Percentiles rank a stretch among this genome's conserved stretches.
Evolutionary conservation across 2,797 vertebrate species (phyloP).

Genomic region (Syngnathus rostellatus): DNA sequence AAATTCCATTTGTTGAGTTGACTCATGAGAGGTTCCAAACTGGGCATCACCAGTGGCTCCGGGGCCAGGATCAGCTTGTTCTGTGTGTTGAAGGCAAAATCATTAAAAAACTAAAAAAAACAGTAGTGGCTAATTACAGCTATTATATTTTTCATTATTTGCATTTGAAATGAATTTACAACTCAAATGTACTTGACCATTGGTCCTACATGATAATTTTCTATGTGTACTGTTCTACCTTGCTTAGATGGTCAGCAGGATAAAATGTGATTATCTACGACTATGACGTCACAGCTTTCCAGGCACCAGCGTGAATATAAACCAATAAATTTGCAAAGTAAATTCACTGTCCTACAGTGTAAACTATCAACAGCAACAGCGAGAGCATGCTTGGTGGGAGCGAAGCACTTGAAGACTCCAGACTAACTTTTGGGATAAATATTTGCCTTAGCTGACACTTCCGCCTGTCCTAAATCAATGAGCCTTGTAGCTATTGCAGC

Average conservation of each 20-base stretch:
- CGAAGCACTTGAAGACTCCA: constrained; percentile 1
- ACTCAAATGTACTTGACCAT: too few relatives aligned
- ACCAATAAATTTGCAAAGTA: constrained; percentile 1
- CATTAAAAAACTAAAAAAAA: not conserved
- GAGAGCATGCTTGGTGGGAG: constrained; percentile 1
- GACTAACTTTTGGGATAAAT: not conserved
- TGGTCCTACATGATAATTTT: not conserved
- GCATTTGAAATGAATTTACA: too few relatives aligned
- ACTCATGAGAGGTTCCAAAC: constrained; percentile 79
- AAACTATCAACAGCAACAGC: constrained; percentile 6
- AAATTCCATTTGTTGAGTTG: constrained; percentile 97
- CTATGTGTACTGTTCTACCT: not conserved
- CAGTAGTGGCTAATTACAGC: not conserved
- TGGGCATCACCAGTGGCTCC: constrained; percentile 78
- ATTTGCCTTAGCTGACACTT: constrained; percentile 7
- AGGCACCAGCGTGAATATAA: not conserved
- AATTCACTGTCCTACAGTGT: not conserved
- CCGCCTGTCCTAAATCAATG: constrained; percentile 7
- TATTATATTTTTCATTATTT: not conserved
- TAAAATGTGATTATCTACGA: not conserved
- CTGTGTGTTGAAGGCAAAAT: constrained; percentile 48
- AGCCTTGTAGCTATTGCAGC: not conserved
- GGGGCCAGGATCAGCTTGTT: constrained; percentile 76
- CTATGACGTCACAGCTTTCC: not conserved
- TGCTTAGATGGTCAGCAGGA: not conserved